Evolutionary conservation across 2,797 vertebrate species (phyloP), one percentile per base, ranked within the genome.

Genomic region (Erethizon dorsatum): DNA sequence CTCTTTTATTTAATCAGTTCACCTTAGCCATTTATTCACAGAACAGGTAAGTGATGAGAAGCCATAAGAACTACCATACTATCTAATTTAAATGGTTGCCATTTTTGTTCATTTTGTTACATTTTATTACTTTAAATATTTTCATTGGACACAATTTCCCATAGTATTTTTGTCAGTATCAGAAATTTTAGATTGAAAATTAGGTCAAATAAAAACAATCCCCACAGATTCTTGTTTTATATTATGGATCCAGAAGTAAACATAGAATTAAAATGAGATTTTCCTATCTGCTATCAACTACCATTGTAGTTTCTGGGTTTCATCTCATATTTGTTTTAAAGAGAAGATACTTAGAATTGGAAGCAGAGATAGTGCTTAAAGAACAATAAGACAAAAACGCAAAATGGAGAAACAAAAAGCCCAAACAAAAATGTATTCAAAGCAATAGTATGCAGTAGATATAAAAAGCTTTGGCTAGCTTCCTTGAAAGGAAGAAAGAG

Each of bases 141-240:
- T 95, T 85, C 20, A 63, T 71, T 89, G 80, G 4, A 82, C 6
- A 88, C 2, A 94, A 24, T 82, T 83, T 75, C n/a, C 86, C 90
- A 45, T 17, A 86, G 18, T 69, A 31, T 84, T 90, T 69, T 52
- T 89, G 14, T 79, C 45, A 47, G 37, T 88, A 7, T 93, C 63
- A 83, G 47, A 93, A 96, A 71, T 67, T 95, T 89, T 56, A 67
- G 45, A 65, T 57, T 65, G 56, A 83, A 92, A 78, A 11, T 84
- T 79, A 69, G 26, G 65, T 47, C 28, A 84, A 26, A 56, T 50
- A 79, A 91, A 86, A 59, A 67, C 37, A 24, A 56, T 57, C 45
- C 17, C 18, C 41, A 54, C 63, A 91, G 65, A 85, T 65, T 50
- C n/a, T 90, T 93, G 2, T 67, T 93, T n/a, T 73, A 3, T 45